Evolutionary conservation across 2,888 invertebrate genomes (phyloP).

Genomic region (Pterobdella sp.): DNA sequence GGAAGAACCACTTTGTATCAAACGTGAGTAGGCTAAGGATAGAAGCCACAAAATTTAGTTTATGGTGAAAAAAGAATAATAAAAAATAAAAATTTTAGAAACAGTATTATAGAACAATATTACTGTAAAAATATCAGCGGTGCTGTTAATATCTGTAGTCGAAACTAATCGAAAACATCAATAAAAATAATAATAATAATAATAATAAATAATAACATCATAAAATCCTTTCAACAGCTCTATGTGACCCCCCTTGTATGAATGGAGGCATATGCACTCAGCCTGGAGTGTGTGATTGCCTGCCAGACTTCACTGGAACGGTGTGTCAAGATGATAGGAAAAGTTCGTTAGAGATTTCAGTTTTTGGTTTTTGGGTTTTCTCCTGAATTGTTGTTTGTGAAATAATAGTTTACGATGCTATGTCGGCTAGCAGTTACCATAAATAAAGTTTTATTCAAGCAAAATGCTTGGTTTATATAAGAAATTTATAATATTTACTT

Average conservation of each 20-base stretch:
- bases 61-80: background rate
- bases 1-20: constrained; percentile 13
- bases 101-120: constrained; percentile 10
- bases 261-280: constrained; percentile 31
- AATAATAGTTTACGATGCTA: background rate
- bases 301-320: constrained; percentile 20
- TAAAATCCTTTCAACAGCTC: constrained; percentile 2
- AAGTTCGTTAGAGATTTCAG: background rate
- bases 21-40: background rate
- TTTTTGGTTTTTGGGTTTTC: background rate
- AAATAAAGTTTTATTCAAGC: no score
- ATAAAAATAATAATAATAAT: background rate
- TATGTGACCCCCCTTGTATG: constrained; percentile 22
- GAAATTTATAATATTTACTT: background rate
- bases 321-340: constrained; percentile 21
- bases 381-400: background rate
- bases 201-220: background rate
- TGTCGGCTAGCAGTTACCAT: no score
- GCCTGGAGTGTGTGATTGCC: constrained; percentile 29
- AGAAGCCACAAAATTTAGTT: background rate
- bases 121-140: constrained; percentile 5
- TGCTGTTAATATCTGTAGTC: background rate
- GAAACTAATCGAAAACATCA: background rate
- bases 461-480: no score
- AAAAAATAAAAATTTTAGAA: constrained; percentile 1